Percentiles rank a stretch among this genome's conserved stretches.
phyloP scores from a whole-genome alignment of 2,888 invertebrate species.

The Tubulanus polymorphus region DNA sequence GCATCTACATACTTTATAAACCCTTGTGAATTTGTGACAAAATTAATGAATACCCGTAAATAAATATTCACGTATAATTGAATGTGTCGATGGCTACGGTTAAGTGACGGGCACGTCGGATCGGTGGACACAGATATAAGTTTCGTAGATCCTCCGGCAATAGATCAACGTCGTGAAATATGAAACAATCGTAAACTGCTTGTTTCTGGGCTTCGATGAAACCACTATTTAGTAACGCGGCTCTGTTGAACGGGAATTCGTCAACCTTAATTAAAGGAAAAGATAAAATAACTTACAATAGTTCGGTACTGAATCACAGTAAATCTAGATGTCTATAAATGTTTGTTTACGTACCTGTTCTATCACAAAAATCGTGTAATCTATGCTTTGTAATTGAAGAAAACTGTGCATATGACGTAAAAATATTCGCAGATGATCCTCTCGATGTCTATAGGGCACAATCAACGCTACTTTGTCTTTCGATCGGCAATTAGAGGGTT shows the following conservation, averaged over 20 bases:
- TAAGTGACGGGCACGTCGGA: slow-evolving; percentile 91
- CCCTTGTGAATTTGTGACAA: no score
- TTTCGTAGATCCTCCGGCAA: slow-evolving; percentile 89
- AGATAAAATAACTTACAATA: no score
- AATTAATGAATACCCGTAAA: no score
- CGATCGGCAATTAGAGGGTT: neutral
- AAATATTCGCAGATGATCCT: neutral
- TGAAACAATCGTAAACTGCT: slow-evolving; percentile 74
- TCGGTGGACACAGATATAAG: slow-evolving; percentile 82
- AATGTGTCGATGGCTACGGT: slow-evolving; percentile 86
- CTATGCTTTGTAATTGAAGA: neutral
- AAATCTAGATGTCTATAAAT: no score
- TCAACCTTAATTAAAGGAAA: no score
- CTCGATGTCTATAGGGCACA: neutral
- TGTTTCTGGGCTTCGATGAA: slow-evolving; percentile 82
- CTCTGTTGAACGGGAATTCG: slow-evolving; percentile 71
- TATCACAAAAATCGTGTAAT: neutral
- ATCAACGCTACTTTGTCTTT: neutral
- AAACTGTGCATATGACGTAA: neutral
- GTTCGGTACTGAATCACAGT: no score
- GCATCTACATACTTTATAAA: no score
- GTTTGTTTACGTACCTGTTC: no score
- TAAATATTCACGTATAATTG: slow-evolving; percentile 53
- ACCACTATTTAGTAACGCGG: slow-evolving; percentile 95
- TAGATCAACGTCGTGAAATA: slow-evolving; percentile 95